Conservation (phyloP, 2,797 vertebrate genomes). For the Mycteria americana region DNA sequence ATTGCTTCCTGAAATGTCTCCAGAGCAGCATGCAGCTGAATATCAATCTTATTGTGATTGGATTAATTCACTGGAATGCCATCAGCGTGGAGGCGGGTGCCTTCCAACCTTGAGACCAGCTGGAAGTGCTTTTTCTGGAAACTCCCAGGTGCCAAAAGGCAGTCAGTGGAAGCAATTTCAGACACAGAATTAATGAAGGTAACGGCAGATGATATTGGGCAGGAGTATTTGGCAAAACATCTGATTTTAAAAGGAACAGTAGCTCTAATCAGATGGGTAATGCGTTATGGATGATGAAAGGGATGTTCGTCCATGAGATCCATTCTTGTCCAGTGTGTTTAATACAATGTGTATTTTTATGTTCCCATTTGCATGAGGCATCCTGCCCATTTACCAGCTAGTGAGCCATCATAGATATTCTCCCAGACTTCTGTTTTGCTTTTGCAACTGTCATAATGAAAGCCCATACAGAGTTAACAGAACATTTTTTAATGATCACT, state of each 20-base stretch:
- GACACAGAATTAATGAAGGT: constrained; percentile 40
- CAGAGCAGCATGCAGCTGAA: constrained; percentile 18
- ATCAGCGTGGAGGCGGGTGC: background rate
- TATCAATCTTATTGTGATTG: background rate
- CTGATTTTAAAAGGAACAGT: background rate
- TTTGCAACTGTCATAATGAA: background rate
- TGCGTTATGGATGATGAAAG: background rate
- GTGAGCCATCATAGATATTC: background rate
- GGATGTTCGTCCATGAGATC: background rate
- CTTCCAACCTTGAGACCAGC: constrained; percentile 48
- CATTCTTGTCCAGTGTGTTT: background rate
- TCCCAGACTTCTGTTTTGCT: background rate
- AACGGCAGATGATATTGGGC: background rate
- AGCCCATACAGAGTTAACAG: background rate
- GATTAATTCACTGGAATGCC: constrained; percentile 38
- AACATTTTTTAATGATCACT: background rate
- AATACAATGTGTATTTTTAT: background rate
- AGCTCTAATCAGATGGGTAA: background rate
- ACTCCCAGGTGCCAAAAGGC: constrained; percentile 33
- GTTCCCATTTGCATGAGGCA: background rate
- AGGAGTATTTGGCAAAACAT: constrained; percentile 15
- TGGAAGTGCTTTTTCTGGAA: constrained; percentile 46
- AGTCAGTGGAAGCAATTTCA: constrained; percentile 47
- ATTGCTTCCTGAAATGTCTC: constrained; percentile 26
- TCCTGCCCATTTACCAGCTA: background rate